Evolutionary conservation across 2,888 invertebrate genomes (phyloP), one percentile per base, ranked within the genome.

Genomic region (Spilarctia lutea): DNA sequence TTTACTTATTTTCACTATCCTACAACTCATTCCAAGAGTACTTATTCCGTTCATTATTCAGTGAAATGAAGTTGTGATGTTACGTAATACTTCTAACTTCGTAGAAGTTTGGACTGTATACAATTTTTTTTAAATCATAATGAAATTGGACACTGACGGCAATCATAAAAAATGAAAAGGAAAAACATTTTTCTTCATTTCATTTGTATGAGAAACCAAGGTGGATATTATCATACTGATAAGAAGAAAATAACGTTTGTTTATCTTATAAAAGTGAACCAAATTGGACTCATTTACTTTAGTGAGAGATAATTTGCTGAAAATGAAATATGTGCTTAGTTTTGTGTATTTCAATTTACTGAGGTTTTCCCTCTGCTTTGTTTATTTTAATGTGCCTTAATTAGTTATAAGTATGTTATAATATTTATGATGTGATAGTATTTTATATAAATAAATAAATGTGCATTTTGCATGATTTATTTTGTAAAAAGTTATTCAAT

Each of bases 141-240:
- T 77, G 77, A 83, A 83, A 83, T 83, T 80, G 79, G 72, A 82
- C 77, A 76, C 77, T 83, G 79, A 76, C 69, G 70, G 70, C 56
- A 56, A 73, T 76, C 79, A 72, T 80, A 83, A 83, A 83, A 80
- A 72, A 83, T 81, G 76, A 82, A 79, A 78, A 72, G 71, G 65
- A 79, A 79, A 75, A 75, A 77, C 66, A 75, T 67, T 76, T 79
- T 74, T 74, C 67, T 82, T 78, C 65, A 39, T 69, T 65, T 56
- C 65, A 60, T 74, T 76, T 82, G 72, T 71, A 78, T 71, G 71
- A 82, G 69, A 69, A 68, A 68, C 42, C 35, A 65, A 75, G 68
- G 45, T 68, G 68, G 33, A 68, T 65, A 39, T 72, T 66, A 72
- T 66, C 24, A 72, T 66, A 30, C 56, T 71, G 65, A 72, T 66